These are phyloP conservation scores for Hyaena hyaena DNA, from an alignment of 2,113 vertebrate genomes.

Conservation along the genomic window DNA sequence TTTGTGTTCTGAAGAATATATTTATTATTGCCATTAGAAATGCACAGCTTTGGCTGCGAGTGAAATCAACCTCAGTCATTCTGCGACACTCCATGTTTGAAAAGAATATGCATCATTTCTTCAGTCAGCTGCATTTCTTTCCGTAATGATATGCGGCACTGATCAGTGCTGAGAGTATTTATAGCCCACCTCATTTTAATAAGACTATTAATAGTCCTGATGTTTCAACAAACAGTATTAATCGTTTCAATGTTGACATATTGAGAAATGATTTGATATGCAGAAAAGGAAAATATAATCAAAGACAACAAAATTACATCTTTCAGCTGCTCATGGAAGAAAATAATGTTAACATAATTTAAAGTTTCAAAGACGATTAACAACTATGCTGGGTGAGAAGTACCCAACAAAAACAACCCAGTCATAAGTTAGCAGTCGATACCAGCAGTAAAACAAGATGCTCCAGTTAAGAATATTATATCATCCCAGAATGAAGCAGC, in stretches of 20 bases:
- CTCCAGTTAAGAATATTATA: background rate
- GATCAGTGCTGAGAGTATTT: slow-evolving; percentile 62
- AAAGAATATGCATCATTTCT: slow-evolving; percentile 42
- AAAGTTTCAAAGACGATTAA: slow-evolving; percentile 62
- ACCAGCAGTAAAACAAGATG: slow-evolving; percentile 39
- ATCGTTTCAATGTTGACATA: slow-evolving; percentile 67
- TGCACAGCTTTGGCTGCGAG: background rate
- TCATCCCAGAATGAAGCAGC: background rate
- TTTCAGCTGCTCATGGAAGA: slow-evolving; percentile 44
- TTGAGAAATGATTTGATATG: slow-evolving; percentile 66
- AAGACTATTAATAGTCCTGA: slow-evolving; percentile 61
- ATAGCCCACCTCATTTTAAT: slow-evolving; percentile 61
- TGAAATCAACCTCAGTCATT: slow-evolving; percentile 19
- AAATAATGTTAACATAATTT: slow-evolving; percentile 64
- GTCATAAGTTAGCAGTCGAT: slow-evolving; percentile 18
- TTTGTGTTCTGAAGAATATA: background rate
- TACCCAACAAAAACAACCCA: slow-evolving; percentile 28
- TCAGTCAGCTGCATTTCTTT: slow-evolving; percentile 40
- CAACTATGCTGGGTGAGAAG: background rate
- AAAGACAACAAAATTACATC: slow-evolving; percentile 66
- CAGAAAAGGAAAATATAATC: slow-evolving; percentile 68
- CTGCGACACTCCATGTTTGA: background rate
- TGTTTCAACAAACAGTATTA: slow-evolving; percentile 67
- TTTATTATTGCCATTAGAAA: background rate
- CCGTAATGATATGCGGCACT: slow-evolving; percentile 35